Percentiles rank a stretch among this genome's conserved stretches.
These are phyloP conservation scores for Nemotelus pantherinus DNA, from an alignment of 2,888 invertebrate genomes.

Conservation along the genomic window DNA sequence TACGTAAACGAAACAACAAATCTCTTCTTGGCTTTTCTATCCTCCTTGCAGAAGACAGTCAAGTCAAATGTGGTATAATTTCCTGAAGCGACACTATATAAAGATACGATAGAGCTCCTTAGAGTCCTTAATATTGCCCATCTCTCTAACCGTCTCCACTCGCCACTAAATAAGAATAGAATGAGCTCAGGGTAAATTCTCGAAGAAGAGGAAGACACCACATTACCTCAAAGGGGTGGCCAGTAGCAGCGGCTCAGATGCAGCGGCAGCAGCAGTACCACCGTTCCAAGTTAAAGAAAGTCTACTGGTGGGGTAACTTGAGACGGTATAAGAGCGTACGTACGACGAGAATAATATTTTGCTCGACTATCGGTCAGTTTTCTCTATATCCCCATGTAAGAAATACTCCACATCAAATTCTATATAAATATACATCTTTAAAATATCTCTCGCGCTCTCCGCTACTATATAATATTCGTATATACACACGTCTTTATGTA, in stretches of 20 bases:
- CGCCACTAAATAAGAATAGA: conserved; percentile 39
- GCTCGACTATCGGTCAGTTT: conserved; percentile 51
- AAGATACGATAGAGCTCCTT: conserved; percentile 52
- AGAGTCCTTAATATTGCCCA: conserved; percentile 51
- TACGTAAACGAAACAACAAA: conserved; percentile 39
- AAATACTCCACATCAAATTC: conserved; percentile 44
- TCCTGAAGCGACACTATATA: conserved; percentile 53
- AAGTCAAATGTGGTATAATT: conserved; percentile 51
- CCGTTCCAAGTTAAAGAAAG: conserved; percentile 48
- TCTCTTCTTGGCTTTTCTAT: conserved; percentile 35
- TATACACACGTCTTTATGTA: conserved; percentile 47
- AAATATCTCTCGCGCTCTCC: conserved; percentile 31
- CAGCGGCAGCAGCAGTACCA: conserved; percentile 11
- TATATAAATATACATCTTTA: conserved; percentile 43
- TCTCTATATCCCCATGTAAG: conserved; percentile 48
- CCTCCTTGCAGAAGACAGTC: conserved; percentile 27
- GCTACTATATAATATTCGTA: conserved; percentile 45
- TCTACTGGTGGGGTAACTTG: conserved; percentile 52
- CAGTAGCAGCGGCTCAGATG: conserved; percentile 25
- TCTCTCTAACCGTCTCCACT: conserved; percentile 38
- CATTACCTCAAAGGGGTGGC: conserved; percentile 48
- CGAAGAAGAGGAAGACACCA: conserved; percentile 47
- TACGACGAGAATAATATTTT: conserved; percentile 38
- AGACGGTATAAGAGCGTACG: conserved; percentile 47
- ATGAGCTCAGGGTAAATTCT: conserved; percentile 45